These are phyloP conservation scores for Papilio helenus DNA, from an alignment of 1,140 invertebrate species.

Conservation along the genomic window DNA sequence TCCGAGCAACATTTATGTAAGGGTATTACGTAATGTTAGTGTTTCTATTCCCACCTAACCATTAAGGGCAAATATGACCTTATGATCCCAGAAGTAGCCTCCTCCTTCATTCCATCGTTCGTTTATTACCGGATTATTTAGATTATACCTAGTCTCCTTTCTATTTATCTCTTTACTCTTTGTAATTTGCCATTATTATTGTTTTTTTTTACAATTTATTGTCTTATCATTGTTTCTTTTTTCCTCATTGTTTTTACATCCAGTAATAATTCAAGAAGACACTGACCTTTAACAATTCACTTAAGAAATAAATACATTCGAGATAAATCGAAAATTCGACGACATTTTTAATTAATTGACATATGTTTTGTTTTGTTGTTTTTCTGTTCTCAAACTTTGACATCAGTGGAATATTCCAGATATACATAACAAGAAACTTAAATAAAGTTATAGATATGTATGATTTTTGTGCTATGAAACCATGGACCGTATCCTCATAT, in stretches of 20 bases:
- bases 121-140: not conserved
- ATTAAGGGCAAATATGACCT: not conserved
- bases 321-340: not conserved
- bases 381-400: not conserved
- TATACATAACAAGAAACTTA: too few relatives aligned
- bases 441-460: too few relatives aligned
- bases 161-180: not conserved
- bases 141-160: not conserved
- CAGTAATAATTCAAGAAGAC: not conserved
- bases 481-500: too few relatives aligned
- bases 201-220: not conserved
- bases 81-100: not conserved
- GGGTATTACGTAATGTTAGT: not conserved
- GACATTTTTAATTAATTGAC: not conserved
- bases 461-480: too few relatives aligned
- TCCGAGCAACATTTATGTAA: not conserved
- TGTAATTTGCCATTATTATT: not conserved
- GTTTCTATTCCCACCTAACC: not conserved
- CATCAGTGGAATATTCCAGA: not conserved
- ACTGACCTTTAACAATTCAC: conserved; percentile 19
- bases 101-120: not conserved
- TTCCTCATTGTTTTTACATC: not conserved
- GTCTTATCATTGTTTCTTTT: not conserved
- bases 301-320: not conserved
- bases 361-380: conserved; percentile 10